Percentiles rank a stretch among this genome's conserved stretches.
Evolutionary conservation across 64 coral and sea anemone species (phyloP).

Genomic region (Pocillopora verrucosa): DNA sequence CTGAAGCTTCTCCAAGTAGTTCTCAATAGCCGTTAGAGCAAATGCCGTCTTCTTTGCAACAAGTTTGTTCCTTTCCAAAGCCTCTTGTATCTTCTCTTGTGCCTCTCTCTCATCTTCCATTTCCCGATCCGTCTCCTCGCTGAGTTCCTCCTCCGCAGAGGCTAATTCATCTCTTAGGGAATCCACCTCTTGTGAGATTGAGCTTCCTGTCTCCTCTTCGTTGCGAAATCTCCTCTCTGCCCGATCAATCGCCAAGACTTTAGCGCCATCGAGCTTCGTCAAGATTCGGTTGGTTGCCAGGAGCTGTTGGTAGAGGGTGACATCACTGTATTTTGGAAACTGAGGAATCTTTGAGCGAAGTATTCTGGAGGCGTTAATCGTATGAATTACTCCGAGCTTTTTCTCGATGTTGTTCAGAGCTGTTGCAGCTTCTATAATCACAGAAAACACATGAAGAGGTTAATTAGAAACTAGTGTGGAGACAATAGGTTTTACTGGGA

Average conservation of each 20-base stretch:
- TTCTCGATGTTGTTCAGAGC: slow-evolving; percentile 76
- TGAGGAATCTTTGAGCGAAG: slow-evolving; percentile 56
- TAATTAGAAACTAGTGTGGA: not conserved
- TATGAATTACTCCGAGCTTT: slow-evolving; percentile 57
- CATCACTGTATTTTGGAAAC: slow-evolving; percentile 10
- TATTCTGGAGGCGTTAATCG: slow-evolving; percentile 46
- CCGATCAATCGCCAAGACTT: slow-evolving; percentile 53
- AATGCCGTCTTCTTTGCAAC: slow-evolving; percentile 60
- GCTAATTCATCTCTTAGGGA: slow-evolving; percentile 53
- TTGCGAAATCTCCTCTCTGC: slow-evolving; percentile 56
- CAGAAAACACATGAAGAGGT: not conserved
- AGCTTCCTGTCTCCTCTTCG: slow-evolving; percentile 60
- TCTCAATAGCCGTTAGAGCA: slow-evolving; percentile 60
- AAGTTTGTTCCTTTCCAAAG: slow-evolving; percentile 61
- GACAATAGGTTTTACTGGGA: too few relatives aligned
- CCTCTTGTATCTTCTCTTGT: slow-evolving; percentile 71
- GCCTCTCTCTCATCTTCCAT: slow-evolving; percentile 72
- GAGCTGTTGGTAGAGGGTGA: slow-evolving; percentile 58
- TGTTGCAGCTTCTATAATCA: slow-evolving; percentile 57
- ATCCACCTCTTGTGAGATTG: slow-evolving; percentile 30
- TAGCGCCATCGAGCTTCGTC: slow-evolving; percentile 74
- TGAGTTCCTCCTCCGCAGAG: slow-evolving; percentile 56
- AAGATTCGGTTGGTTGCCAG: slow-evolving; percentile 58
- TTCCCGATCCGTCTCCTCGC: slow-evolving; percentile 49
- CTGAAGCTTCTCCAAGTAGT: slow-evolving; percentile 71